Base-by-base conservation (phyloP, 2,888 invertebrate genomes). In the Cephus rjabovi region DNA sequence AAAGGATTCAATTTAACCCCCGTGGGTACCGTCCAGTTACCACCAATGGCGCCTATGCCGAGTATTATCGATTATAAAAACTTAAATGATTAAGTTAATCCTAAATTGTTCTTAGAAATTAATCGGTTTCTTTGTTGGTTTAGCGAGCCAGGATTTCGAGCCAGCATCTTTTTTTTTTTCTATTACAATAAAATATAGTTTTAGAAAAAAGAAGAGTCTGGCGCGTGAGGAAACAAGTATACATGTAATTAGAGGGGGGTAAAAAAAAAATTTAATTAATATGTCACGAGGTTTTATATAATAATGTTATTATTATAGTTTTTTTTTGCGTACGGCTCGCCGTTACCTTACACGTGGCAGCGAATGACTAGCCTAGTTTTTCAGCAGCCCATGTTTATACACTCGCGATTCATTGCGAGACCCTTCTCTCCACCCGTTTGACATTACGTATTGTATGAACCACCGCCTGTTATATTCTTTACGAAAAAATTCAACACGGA, bases 351-450 rank as follows among this genome's bases (percentile, higher is more conserved):
- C 71, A 12, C 31, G 71, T 71, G 71, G 71, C 71, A 71, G 71
- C 71, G 71, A 71, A 71, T 33, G 71, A 71, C 71, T 34, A 71
- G 71, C 71, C 71, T 71, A 71, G 71, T 71, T 71, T 56, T 71
- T 71, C 71, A 71, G 71, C 71, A 71, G 33, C 23, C 71, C 71
- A 34, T 31, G 23, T 12, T 71, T 71, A 12, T 56, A 56, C 23
- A 56, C 56, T 9, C 56, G 56, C 56, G 56, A 56, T 56, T 56
- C 56, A 6, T 23, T 23, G 23, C 56, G 56, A 56, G 56, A 56
- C 23, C 56, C 56, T 56, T 56, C 56, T 56, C 23, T 56, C 56
- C 56, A 23, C 23, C 56, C 23, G 56, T 56, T 56, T 56, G 9
- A 9, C 56, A 23, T 56, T 23, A 9, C 56, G 2, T 15, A 6